Evolutionary conservation across 2,797 vertebrate species (phyloP).

Genomic region (Coccyzus lansbergi): DNA sequence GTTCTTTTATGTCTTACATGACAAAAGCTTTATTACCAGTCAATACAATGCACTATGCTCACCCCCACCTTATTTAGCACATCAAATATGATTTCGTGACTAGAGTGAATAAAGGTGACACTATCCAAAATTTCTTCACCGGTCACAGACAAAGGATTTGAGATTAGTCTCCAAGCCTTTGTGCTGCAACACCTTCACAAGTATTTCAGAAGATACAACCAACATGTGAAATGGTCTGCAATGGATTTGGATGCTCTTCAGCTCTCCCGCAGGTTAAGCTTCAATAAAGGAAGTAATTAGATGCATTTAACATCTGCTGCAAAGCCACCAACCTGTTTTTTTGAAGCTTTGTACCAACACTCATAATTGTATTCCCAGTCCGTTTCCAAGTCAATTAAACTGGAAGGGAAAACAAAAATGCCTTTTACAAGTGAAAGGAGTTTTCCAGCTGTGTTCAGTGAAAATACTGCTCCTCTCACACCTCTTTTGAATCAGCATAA

Average conservation of each 20-base stretch:
- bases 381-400: slow-evolving; percentile 45
- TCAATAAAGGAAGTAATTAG: slow-evolving; percentile 34
- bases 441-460: background rate
- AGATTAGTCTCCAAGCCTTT: background rate
- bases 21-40: background rate
- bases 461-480: background rate
- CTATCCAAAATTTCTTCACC: background rate
- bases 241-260: slow-evolving; percentile 16
- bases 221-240: background rate
- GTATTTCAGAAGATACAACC: background rate
- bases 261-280: slow-evolving; percentile 30
- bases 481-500: background rate
- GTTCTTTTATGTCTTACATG: background rate
- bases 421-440: background rate
- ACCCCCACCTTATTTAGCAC: background rate
- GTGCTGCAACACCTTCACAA: background rate
- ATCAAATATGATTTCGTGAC: background rate
- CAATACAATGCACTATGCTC: slow-evolving; percentile 1
- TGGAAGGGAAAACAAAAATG: slow-evolving; percentile 24
- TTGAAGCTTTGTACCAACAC: slow-evolving; percentile 19
- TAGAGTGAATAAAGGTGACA: background rate
- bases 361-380: background rate
- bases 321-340: slow-evolving; percentile 26
- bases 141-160: background rate
- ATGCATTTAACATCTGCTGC: slow-evolving; percentile 47